These are phyloP conservation scores for Adelges cooleyi DNA, from an alignment of 1,140 invertebrate species.

Conservation along the genomic window DNA sequence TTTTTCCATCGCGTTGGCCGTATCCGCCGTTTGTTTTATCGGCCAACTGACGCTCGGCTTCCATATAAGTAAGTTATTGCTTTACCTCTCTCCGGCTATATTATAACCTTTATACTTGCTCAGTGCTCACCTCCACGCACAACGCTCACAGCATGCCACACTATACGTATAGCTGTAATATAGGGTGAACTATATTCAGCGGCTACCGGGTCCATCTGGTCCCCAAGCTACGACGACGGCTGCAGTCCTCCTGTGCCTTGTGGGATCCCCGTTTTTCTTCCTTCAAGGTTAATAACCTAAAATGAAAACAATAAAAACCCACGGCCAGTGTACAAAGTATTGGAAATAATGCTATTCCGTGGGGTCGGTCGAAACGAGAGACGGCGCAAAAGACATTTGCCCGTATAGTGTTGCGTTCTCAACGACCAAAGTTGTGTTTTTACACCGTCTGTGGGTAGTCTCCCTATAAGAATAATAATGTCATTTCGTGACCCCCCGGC, in stretches of 20 bases:
- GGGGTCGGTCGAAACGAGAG: not conserved
- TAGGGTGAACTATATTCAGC: not conserved
- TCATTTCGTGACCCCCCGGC: not conserved
- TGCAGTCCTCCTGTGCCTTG: not conserved
- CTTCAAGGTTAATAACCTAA: not conserved
- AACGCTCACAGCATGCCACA: not conserved
- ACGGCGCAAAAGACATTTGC: not conserved
- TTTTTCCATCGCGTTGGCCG: constrained; percentile 12
- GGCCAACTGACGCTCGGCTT: constrained; percentile 26
- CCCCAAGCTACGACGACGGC: too few relatives aligned
- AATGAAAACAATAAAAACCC: constrained; percentile 16
- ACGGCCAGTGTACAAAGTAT: not conserved
- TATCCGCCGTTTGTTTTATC: constrained; percentile 15
- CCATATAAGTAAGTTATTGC: constrained; percentile 23
- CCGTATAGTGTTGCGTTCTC: not conserved
- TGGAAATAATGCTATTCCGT: constrained; percentile 13
- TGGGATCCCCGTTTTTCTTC: not conserved
- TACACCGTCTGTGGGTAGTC: not conserved
- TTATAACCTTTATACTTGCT: too few relatives aligned
- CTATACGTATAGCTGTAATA: not conserved
- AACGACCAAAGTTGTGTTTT: too few relatives aligned
- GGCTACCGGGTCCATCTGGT: constrained; percentile 5
- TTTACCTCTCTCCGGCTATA: not conserved
- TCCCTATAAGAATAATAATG: constrained; percentile 5
- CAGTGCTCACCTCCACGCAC: too few relatives aligned